Evolutionary conservation across 2,113 vertebrate species (phyloP).

Genomic region (Syngnathus floridae): DNA sequence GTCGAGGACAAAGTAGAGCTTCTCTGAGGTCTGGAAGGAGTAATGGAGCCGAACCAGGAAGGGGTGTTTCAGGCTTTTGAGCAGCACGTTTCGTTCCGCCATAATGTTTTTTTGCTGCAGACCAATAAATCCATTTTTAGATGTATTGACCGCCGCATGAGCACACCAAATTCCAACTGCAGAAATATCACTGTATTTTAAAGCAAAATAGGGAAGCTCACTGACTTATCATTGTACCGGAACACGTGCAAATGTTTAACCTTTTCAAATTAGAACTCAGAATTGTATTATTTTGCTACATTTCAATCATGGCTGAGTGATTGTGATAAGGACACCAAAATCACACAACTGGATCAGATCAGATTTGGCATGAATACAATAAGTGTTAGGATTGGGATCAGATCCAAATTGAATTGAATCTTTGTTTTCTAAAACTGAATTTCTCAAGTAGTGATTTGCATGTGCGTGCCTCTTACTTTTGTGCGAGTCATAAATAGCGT

Average conservation of each 20-base stretch:
- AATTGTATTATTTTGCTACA: not conserved
- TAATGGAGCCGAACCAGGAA: constrained; percentile 95
- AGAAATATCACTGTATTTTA: too few relatives aligned
- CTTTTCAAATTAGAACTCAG: not conserved
- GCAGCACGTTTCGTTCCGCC: constrained; percentile 91
- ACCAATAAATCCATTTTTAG: not conserved
- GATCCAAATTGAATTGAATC: not conserved
- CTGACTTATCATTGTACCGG: too few relatives aligned
- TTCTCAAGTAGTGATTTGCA: too few relatives aligned
- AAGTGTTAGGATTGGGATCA: too few relatives aligned
- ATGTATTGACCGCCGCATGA: too few relatives aligned
- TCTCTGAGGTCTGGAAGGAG: constrained; percentile 95
- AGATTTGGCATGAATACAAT: too few relatives aligned
- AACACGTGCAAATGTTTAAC: not conserved
- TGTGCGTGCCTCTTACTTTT: constrained; percentile 10
- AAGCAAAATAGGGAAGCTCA: too few relatives aligned
- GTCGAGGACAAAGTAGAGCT: constrained; percentile 97
- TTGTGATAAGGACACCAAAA: not conserved
- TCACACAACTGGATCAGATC: too few relatives aligned
- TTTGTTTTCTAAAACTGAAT: not conserved
- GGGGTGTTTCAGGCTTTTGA: constrained; percentile 91
- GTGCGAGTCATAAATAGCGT: constrained; percentile 38
- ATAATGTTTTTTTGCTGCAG: constrained; percentile 93
- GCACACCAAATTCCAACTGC: too few relatives aligned
- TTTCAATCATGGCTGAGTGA: not conserved